A percentile compares a stretch with the other conserved stretches of the same genome.
phyloP scores from a whole-genome alignment of 2,888 invertebrate genomes.

The Capitulum mitella region DNA sequence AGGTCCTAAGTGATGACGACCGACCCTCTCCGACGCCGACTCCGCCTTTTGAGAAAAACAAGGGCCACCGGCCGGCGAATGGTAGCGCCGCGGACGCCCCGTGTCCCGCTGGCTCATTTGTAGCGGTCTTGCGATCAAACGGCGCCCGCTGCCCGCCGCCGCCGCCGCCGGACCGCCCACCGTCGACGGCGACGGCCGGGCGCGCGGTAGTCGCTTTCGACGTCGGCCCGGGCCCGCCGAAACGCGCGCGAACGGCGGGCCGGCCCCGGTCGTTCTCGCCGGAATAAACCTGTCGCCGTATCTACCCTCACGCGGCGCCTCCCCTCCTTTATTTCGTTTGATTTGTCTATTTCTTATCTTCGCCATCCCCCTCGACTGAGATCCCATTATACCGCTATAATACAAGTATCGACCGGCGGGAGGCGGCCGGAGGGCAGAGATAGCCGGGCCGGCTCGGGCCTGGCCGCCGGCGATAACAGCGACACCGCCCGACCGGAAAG shows the following conservation, averaged over 20 bases:
- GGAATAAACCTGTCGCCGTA: constrained; percentile 14
- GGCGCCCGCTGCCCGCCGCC: background rate
- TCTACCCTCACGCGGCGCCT: background rate
- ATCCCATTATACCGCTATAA: constrained; percentile 23
- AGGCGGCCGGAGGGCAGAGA: background rate
- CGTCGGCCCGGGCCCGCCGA: too few relatives aligned
- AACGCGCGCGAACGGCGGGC: background rate
- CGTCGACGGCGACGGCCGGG: background rate
- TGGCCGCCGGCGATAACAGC: background rate
- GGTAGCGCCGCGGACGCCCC: background rate
- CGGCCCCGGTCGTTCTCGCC: background rate
- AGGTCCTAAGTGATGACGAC: constrained; percentile 9
- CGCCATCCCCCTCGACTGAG: constrained; percentile 17
- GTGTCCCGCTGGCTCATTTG: constrained; percentile 15
- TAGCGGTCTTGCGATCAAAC: background rate
- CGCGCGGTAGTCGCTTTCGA: too few relatives aligned
- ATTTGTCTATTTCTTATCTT: constrained; percentile 25
- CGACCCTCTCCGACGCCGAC: background rate
- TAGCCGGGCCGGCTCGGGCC: background rate
- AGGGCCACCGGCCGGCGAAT: background rate
- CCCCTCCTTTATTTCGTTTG: constrained; percentile 23
- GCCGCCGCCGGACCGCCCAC: background rate
- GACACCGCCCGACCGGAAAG: background rate
- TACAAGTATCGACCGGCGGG: constrained; percentile 20
- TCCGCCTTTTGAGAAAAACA: constrained; percentile 23